Evolutionary conservation across 2,888 invertebrate genomes (phyloP).

Genomic region (Latrodectus elegans): DNA sequence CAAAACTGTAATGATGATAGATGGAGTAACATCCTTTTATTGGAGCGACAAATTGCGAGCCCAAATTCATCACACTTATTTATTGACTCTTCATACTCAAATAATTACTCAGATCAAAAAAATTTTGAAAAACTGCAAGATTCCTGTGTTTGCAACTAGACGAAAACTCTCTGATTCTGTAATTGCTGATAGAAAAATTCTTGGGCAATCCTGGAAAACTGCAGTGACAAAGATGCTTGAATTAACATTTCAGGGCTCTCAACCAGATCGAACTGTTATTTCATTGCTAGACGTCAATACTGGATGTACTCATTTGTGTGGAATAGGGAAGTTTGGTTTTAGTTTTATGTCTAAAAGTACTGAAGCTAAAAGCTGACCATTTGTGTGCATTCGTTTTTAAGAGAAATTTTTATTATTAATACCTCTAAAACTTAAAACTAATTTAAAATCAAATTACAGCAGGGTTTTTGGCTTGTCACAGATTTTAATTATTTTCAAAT

Average conservation of each 20-base stretch:
- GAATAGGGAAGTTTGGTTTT: background rate
- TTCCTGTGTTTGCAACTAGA: slow-evolving; percentile 32
- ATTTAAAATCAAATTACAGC: too few relatives aligned
- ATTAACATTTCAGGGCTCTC: background rate
- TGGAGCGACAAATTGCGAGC: slow-evolving; percentile 29
- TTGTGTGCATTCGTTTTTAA: too few relatives aligned
- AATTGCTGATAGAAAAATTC: background rate
- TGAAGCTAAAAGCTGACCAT: too few relatives aligned
- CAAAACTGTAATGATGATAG: slow-evolving; percentile 33
- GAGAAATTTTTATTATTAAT: too few relatives aligned
- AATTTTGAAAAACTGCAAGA: slow-evolving; percentile 6
- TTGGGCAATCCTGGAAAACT: slow-evolving; percentile 20
- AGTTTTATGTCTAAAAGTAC: too few relatives aligned
- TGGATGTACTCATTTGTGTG: background rate
- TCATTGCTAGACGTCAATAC: background rate
- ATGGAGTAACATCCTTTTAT: slow-evolving; percentile 40
- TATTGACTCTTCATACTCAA: background rate
- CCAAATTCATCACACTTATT: background rate
- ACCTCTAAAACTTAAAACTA: too few relatives aligned
- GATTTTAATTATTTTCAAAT: too few relatives aligned
- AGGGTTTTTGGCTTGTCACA: too few relatives aligned
- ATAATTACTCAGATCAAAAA: background rate
- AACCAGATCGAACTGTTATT: background rate
- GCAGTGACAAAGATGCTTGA: slow-evolving; percentile 9
- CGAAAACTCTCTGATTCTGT: background rate